phyloP scores from a whole-genome alignment of 2,888 invertebrate genomes.

The Apoda limacodes region DNA sequence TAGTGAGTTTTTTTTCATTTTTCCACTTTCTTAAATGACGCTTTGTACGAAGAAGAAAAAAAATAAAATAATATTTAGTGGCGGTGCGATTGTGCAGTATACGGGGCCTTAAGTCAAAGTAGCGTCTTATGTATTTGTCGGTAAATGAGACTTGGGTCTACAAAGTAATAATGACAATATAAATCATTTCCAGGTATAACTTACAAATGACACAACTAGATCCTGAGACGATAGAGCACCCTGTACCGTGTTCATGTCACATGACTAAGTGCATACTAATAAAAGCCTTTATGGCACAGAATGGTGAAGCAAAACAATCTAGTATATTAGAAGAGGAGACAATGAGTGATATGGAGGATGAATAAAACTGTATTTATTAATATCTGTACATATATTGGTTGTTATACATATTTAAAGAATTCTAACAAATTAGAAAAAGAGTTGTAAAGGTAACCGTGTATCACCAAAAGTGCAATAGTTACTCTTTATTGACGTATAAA shows the following conservation, averaged over 20 bases:
- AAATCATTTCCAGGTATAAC: slow-evolving; percentile 66
- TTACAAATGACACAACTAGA: slow-evolving; percentile 78
- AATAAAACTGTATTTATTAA: too few species aligned
- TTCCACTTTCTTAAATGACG: too few species aligned
- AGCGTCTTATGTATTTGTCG: background rate
- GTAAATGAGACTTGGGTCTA: too few species aligned
- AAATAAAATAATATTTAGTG: background rate
- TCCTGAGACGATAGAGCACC: slow-evolving; percentile 76
- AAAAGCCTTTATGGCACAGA: slow-evolving; percentile 68
- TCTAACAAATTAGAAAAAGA: too few species aligned
- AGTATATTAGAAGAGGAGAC: slow-evolving; percentile 30
- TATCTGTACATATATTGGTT: too few species aligned
- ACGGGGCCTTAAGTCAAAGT: background rate
- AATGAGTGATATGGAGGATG: slow-evolving; percentile 28
- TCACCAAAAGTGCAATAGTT: too few species aligned
- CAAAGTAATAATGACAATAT: background rate
- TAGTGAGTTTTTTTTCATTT: background rate
- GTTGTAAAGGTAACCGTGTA: too few species aligned
- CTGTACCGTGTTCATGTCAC: slow-evolving; percentile 81
- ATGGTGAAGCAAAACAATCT: slow-evolving; percentile 5
- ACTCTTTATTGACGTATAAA: too few species aligned
- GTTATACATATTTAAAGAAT: too few species aligned
- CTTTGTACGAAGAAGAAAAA: too few species aligned
- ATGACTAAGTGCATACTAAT: slow-evolving; percentile 83
- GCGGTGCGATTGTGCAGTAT: background rate